phyloP scores from a whole-genome alignment of 35 echinoderm and acorn worm species.

The Diadema setosum region DNA sequence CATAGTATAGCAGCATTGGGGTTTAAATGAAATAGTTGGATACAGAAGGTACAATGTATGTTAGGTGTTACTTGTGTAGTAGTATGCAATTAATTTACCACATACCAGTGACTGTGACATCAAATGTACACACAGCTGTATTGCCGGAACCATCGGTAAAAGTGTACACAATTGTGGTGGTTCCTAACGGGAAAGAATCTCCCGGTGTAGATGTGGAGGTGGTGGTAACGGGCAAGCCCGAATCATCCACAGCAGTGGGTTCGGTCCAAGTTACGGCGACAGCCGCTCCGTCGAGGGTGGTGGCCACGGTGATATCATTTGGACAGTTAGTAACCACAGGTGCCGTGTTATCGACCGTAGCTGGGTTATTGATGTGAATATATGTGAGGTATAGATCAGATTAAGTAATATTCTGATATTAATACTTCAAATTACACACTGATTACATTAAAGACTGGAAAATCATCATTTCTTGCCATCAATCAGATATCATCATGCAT shows the following conservation, averaged over 20 bases:
- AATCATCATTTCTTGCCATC: too few relatives aligned
- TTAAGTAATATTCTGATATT: too few relatives aligned
- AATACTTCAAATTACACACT: too few relatives aligned
- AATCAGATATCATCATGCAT: too few relatives aligned
- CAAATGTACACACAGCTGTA: slow-evolving; percentile 3
- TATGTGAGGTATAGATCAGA: too few relatives aligned
- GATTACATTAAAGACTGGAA: too few relatives aligned
- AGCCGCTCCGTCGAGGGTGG: background rate
- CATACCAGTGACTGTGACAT: background rate
- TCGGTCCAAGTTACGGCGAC: slow-evolving; percentile 31
- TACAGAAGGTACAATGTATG: too few relatives aligned
- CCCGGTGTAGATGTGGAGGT: background rate
- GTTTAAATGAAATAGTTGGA: too few relatives aligned
- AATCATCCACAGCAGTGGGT: slow-evolving; percentile 67
- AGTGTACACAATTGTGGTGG: slow-evolving; percentile 19
- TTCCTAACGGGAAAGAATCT: slow-evolving; percentile 13
- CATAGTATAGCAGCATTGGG: too few relatives aligned
- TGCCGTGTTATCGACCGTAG: slow-evolving; percentile 23
- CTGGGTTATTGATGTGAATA: background rate
- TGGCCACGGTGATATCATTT: slow-evolving; percentile 21
- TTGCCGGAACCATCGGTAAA: slow-evolving; percentile 28
- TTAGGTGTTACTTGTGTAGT: too few relatives aligned
- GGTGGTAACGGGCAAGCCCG: slow-evolving; percentile 24
- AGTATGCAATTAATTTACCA: too few relatives aligned
- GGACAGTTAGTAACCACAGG: slow-evolving; percentile 56